A percentile compares a stretch with the other conserved stretches of the same genome.
Conservation (phyloP, 2,113 vertebrate genomes). For the Bambusicola thoracicus region DNA sequence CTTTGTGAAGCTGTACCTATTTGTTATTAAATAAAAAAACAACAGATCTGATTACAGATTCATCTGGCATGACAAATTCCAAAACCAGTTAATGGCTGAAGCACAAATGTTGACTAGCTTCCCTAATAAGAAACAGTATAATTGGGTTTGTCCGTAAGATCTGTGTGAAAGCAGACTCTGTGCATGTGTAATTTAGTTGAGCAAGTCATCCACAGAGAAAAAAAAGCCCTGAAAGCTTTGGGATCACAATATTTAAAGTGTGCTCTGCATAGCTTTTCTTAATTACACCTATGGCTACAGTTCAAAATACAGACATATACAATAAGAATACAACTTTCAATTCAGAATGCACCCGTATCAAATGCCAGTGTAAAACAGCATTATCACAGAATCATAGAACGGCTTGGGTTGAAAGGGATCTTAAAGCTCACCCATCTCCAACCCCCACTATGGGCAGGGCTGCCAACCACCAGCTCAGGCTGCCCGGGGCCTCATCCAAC, state of each 20-base stretch:
- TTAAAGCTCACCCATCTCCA: too few species aligned
- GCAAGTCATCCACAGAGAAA: neutral
- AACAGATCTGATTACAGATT: conserved; percentile 54
- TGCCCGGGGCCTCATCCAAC: too few species aligned
- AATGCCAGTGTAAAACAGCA: accelerated
- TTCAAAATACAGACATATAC: neutral
- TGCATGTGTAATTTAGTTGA: neutral
- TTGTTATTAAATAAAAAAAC: conserved; percentile 42
- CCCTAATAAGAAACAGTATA: conserved; percentile 24
- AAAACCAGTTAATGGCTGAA: conserved; percentile 27
- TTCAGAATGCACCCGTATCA: accelerated
- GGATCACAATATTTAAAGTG: neutral
- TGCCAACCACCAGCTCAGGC: too few species aligned
- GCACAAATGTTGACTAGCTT: conserved; percentile 40
- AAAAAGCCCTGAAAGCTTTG: neutral
- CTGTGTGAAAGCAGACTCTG: conserved; percentile 43
- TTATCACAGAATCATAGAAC: too few species aligned
- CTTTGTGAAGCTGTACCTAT: conserved; percentile 49
- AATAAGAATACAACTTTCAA: neutral
- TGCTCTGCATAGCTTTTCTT: neutral
- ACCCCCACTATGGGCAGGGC: too few species aligned
- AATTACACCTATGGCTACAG: neutral
- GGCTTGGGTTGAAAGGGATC: too few species aligned
- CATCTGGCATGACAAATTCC: conserved; percentile 42
- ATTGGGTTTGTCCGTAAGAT: conserved; percentile 40